Evolutionary conservation across 2,888 invertebrate species (phyloP).

Genomic region (Chrysolina oricalcia): DNA sequence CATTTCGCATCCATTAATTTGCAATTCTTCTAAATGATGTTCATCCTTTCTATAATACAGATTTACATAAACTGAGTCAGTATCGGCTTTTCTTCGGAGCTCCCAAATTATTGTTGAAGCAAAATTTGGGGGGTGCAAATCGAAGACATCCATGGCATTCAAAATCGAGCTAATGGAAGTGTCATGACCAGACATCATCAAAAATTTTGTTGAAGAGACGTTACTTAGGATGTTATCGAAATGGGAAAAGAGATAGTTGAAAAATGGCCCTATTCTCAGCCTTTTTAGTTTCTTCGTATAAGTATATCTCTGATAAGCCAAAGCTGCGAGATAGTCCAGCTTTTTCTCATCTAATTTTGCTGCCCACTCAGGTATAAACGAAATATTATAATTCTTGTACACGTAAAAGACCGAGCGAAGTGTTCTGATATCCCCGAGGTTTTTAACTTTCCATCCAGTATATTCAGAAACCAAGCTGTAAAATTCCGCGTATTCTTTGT

Average conservation of each 20-base stretch:
- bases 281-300: constrained; percentile 76
- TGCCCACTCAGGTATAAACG: constrained; percentile 62
- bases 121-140: constrained; percentile 80
- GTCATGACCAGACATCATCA: constrained; percentile 88
- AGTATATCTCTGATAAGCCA: constrained; percentile 75
- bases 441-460: constrained; percentile 71
- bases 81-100: constrained; percentile 71
- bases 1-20: constrained; percentile 78
- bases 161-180: constrained; percentile 83
- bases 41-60: constrained; percentile 80
- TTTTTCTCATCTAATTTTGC: not conserved
- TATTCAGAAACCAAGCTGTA: constrained; percentile 78
- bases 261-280: constrained; percentile 77
- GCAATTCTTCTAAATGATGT: constrained; percentile 74
- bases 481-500: constrained; percentile 75
- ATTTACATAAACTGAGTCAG: constrained; percentile 58
- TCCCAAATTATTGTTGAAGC: constrained; percentile 82
- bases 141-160: constrained; percentile 81
- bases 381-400: constrained; percentile 78
- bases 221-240: constrained; percentile 70
- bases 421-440: constrained; percentile 19
- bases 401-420: constrained; percentile 73
- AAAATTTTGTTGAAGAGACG: constrained; percentile 72
- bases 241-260: constrained; percentile 79
- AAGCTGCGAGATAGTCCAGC: constrained; percentile 76